Conservation (phyloP, 2,113 vertebrate species). For the Oncorhynchus mykiss region DNA sequence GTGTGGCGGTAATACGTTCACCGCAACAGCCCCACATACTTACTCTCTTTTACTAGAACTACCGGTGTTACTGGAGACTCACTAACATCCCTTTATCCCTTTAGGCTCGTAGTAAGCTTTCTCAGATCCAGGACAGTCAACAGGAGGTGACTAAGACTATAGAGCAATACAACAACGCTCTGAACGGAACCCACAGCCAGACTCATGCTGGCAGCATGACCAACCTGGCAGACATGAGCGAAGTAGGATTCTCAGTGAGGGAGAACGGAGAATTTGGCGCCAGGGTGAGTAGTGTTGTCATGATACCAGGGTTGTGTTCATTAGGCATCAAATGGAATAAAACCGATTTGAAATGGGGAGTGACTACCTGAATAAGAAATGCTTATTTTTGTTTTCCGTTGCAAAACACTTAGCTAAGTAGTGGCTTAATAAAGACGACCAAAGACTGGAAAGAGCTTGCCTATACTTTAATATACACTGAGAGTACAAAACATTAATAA, state of each 20-base stretch:
- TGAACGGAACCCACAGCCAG: slow-evolving; percentile 73
- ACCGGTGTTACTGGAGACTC: not conserved
- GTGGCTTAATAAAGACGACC: no score
- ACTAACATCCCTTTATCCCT: slow-evolving; percentile 9
- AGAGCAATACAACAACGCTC: slow-evolving; percentile 78
- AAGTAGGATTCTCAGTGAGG: slow-evolving; percentile 74
- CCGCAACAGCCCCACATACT: no score
- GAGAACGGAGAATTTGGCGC: slow-evolving; percentile 75
- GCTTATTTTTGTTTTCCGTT: no score
- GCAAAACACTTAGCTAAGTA: no score
- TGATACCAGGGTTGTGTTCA: no score
- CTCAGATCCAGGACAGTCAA: slow-evolving; percentile 84
- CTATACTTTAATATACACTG: no score
- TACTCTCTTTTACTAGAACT: not conserved
- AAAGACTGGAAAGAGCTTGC: no score
- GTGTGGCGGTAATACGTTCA: no score
- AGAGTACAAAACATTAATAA: no score
- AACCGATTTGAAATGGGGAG: no score
- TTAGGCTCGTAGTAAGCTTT: slow-evolving; percentile 87
- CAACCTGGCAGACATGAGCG: slow-evolving; percentile 73
- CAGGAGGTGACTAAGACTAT: slow-evolving; percentile 83
- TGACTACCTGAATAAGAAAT: no score
- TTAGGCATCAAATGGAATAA: no score
- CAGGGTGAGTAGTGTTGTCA: slow-evolving; percentile 68
- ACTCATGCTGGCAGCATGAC: slow-evolving; percentile 65